Evolutionary conservation across 2,888 invertebrate genomes (phyloP).

Genomic region (Himalopsyche kuldschensis): DNA sequence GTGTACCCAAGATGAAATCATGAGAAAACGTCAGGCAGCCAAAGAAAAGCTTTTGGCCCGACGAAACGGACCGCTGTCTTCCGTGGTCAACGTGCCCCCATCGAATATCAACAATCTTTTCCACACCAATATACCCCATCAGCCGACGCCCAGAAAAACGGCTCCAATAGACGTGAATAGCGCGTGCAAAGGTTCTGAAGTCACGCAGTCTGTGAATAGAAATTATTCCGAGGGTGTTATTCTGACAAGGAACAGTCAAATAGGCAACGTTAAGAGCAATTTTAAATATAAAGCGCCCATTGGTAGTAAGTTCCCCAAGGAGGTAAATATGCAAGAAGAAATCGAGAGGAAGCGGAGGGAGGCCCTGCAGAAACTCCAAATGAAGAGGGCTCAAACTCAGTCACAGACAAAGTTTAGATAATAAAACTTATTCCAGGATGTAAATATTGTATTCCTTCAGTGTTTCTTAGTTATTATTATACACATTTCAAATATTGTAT

Average conservation of each 20-base stretch:
- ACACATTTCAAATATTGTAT: too few species aligned
- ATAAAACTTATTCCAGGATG: too few species aligned
- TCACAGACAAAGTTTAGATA: background rate
- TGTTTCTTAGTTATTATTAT: too few species aligned
- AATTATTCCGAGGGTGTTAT: background rate
- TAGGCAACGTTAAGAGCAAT: background rate
- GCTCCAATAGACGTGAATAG: background rate
- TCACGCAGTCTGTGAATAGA: background rate
- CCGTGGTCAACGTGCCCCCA: background rate
- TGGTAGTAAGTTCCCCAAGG: background rate
- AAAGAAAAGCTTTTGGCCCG: conserved; percentile 61
- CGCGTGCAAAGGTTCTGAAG: background rate
- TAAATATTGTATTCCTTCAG: too few species aligned
- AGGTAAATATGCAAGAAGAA: conserved; percentile 40
- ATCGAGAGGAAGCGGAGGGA: conserved; percentile 57
- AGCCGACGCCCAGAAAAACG: background rate
- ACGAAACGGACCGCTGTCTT: background rate
- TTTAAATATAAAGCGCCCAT: background rate
- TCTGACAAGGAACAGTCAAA: background rate
- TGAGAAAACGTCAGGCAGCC: conserved; percentile 63
- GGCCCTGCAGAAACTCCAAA: conserved; percentile 51
- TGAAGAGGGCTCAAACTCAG: conserved; percentile 3
- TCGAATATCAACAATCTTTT: background rate
- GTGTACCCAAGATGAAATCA: conserved; percentile 64
- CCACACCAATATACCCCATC: background rate